Conservation (phyloP, 2,113 vertebrate genomes). For the Hymenochirus boettgeri region DNA sequence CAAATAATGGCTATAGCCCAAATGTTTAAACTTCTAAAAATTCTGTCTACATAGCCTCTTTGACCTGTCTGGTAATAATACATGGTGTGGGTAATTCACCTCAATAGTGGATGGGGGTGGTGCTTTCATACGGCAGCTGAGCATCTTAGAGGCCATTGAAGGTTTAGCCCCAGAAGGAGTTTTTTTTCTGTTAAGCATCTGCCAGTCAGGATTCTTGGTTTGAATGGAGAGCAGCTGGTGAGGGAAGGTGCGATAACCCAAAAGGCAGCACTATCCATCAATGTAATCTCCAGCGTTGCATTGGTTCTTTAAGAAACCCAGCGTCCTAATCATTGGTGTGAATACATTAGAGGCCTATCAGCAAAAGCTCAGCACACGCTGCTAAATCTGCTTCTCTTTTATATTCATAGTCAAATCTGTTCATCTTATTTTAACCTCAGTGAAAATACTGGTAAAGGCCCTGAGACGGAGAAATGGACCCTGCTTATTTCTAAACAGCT, state of each 20-base stretch:
- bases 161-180: conserved; percentile 35
- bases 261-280: conserved; percentile 28
- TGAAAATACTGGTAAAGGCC: too few species aligned
- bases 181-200: conserved; percentile 33
- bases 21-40: conserved; percentile 35
- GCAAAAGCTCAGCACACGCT: background rate
- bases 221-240: conserved; percentile 34
- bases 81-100: conserved; percentile 38
- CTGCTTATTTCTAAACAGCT: too few species aligned
- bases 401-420: too few species aligned
- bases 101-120: conserved; percentile 18
- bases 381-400: too few species aligned
- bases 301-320: conserved; percentile 9
- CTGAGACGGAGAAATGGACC: too few species aligned
- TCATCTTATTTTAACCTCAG: too few species aligned
- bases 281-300: conserved; percentile 11
- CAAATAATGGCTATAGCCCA: conserved; percentile 30
- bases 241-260: conserved; percentile 35
- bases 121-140: conserved; percentile 27
- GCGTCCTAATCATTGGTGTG: background rate
- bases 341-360: conserved; percentile 16
- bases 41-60: conserved; percentile 39
- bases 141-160: conserved; percentile 29
- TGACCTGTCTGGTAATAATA: conserved; percentile 40
- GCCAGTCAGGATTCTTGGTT: conserved; percentile 31